Conservation (phyloP, 2,113 vertebrate species). For the Equus przewalskii region DNA sequence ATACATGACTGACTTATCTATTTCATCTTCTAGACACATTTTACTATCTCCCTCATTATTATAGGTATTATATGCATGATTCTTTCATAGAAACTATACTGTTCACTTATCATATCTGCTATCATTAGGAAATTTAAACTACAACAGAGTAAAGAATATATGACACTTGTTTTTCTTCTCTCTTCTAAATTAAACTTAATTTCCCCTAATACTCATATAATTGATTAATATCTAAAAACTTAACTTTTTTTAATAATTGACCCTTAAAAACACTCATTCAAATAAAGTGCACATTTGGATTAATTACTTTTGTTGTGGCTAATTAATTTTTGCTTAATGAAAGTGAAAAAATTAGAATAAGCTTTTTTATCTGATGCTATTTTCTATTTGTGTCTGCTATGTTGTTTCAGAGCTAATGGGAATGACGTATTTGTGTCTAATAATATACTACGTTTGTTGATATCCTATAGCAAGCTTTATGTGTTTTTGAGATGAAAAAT, state of each 20-base stretch:
- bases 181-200: constrained; percentile 29
- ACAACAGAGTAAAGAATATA: not conserved
- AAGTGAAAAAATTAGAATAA: not conserved
- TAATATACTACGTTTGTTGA: not conserved
- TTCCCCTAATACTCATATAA: not conserved
- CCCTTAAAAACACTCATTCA: not conserved
- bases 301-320: not conserved
- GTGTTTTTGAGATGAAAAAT: constrained; percentile 47
- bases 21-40: not conserved
- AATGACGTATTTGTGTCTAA: not conserved
- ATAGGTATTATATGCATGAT: not conserved
- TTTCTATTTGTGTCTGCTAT: not conserved
- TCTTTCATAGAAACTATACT: not conserved
- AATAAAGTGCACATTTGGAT: not conserved
- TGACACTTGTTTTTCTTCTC: constrained; percentile 22
- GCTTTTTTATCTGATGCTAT: not conserved
- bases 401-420: not conserved
- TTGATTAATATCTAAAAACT: not conserved
- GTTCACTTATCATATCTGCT: not conserved
- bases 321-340: constrained; percentile 29
- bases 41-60: not conserved
- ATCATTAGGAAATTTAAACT: not conserved
- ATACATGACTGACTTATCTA: not conserved
- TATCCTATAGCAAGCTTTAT: not conserved
- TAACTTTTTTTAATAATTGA: not conserved